Percentiles rank a stretch among this genome's conserved stretches.
These are phyloP conservation scores for Lophotriccus pileatus DNA, from an alignment of 2,797 vertebrate genomes.

Conservation along the genomic window DNA sequence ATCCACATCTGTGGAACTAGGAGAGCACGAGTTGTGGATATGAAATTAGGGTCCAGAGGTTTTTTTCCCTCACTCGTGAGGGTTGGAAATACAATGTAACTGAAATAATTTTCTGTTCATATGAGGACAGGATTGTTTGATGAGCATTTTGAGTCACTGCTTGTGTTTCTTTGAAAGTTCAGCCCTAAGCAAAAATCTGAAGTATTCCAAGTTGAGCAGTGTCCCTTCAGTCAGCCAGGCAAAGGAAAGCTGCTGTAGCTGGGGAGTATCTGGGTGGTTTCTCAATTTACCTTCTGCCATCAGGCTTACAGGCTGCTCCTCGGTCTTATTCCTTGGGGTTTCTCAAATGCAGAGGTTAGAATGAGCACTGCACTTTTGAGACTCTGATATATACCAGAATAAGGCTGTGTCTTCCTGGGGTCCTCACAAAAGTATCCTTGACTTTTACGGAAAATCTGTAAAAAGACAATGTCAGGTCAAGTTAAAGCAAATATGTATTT, in stretches of 20 bases:
- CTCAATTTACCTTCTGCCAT: background rate
- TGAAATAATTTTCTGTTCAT: background rate
- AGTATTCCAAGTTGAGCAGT: background rate
- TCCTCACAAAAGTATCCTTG: background rate
- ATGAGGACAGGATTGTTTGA: background rate
- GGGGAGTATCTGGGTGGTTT: fast-evolving
- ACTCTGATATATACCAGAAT: background rate
- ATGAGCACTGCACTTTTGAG: background rate
- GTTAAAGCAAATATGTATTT: background rate
- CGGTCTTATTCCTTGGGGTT: background rate
- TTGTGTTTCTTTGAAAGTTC: background rate
- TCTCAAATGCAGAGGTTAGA: background rate
- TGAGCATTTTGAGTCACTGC: background rate
- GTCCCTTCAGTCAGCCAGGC: background rate
- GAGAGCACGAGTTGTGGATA: background rate
- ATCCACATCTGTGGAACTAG: background rate
- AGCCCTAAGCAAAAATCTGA: background rate
- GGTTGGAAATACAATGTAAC: background rate
- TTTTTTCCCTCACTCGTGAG: background rate
- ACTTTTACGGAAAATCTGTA: background rate
- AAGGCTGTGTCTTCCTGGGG: background rate
- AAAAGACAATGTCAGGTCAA: background rate
- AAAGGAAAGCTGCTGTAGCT: background rate
- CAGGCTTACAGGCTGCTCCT: background rate
- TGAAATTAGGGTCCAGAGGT: background rate